Evolutionary conservation across 2,113 vertebrate genomes (phyloP), one percentile per base, ranked within the genome.

Genomic region (Hemichromis elongatus): DNA sequence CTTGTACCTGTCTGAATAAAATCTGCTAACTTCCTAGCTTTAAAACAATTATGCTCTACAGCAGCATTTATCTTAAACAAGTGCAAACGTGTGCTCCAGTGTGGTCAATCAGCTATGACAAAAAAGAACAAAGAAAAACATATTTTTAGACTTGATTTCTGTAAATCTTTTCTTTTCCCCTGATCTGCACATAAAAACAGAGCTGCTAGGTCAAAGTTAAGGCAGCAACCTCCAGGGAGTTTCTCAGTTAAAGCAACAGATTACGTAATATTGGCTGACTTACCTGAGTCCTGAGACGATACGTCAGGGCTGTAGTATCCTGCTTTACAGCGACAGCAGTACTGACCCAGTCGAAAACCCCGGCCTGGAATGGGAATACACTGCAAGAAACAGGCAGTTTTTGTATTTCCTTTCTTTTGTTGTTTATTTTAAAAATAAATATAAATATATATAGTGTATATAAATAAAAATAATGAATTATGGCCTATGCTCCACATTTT

Each of bases 261-360:
- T 56, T 28, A 56, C 7, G 28, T 37, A 63, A 37, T 63, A 63
- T 2, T 28, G 2, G 68, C 18, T 19, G n/a, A 37, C 95, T 78
- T 93, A 96, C 96, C 59, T 40, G 93, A 78, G 83, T 91, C 82
- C 83, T 40, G 6, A 35, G 79, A 68, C 4, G 2, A 18, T 13
- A 82, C 21, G 5, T 91, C 61, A 1, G 94, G 90, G 79, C 96
- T 91, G 3, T 98, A 99, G 93, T 96, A 99, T 16, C 99, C 99
- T 2, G 97, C 96, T 88, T 93, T 97, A 92, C 99, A 99, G 77
- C 89, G 94, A 88, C 99, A 99, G 94, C 96, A 95, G 94, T 99
- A 99, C 91, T 94, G 97, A 83, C 98, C 98, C 52, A 99, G 95
- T 30, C 97, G 91, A 63, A 99, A 98, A n/a, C 98, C 96, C 0